These are phyloP conservation scores for Phrynocephalus forsythii DNA, from an alignment of 2,797 vertebrate genomes.

Conservation along the genomic window DNA sequence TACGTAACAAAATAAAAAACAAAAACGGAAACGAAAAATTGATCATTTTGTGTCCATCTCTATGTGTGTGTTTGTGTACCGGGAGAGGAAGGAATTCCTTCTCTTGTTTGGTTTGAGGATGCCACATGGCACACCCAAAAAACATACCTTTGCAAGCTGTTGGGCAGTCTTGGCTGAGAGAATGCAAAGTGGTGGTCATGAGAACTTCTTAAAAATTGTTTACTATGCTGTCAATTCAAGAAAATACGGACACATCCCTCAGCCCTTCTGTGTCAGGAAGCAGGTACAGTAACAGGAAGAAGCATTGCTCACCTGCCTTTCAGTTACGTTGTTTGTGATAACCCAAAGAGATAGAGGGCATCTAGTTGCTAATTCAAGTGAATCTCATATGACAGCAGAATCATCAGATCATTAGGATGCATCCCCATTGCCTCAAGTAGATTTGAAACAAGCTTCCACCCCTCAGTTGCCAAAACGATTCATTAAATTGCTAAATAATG, in stretches of 20 bases:
- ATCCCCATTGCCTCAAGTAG: neutral
- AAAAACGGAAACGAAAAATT: too few species aligned
- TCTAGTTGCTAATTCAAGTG: conserved; percentile 24
- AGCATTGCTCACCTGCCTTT: neutral
- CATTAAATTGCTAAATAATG: conserved; percentile 50
- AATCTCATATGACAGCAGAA: conserved; percentile 6
- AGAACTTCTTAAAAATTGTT: too few species aligned
- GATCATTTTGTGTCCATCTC: too few species aligned
- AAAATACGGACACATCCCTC: neutral
- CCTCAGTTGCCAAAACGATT: conserved; percentile 32
- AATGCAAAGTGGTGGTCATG: neutral
- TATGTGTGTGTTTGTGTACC: neutral
- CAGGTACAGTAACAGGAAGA: neutral
- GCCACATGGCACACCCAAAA: neutral
- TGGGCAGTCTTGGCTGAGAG: neutral
- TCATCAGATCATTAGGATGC: conserved; percentile 17
- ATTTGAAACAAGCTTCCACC: conserved; percentile 27
- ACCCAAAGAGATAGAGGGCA: neutral
- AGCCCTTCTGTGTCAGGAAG: too few species aligned
- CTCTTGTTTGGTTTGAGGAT: neutral
- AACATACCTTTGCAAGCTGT: neutral
- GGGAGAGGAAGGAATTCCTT: neutral
- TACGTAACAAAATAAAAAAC: too few species aligned
- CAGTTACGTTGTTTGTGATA: conserved; percentile 2
- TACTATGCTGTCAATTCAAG: neutral